Conservation (phyloP, 2,113 vertebrate species). For the Archocentrus centrarchus region DNA sequence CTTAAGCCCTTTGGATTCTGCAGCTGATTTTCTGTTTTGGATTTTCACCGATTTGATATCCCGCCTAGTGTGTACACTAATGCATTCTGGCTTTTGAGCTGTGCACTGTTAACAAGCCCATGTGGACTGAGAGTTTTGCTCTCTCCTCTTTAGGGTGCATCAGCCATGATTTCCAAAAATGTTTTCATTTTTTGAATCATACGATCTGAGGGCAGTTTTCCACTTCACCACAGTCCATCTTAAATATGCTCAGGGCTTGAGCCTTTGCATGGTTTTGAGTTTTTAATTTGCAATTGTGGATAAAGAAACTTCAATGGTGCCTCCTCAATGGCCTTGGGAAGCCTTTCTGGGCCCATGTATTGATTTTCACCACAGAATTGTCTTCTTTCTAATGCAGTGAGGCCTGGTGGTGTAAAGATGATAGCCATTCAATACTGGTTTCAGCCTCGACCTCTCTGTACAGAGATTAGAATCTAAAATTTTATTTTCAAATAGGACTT, state of each 20-base stretch:
- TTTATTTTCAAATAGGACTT: not conserved
- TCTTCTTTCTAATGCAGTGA: not conserved
- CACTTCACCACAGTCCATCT: not conserved
- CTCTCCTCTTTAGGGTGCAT: not conserved
- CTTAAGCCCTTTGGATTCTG: not conserved
- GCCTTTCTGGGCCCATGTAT: not conserved
- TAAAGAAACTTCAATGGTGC: not conserved
- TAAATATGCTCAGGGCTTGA: not conserved
- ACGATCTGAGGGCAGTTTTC: not conserved
- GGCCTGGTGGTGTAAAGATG: not conserved
- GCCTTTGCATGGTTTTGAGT: no score
- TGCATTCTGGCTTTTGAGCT: not conserved
- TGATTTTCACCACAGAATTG: slow-evolving; percentile 3
- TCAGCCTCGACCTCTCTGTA: not conserved
- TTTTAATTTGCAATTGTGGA: not conserved
- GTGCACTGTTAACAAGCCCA: not conserved
- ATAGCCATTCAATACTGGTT: not conserved
- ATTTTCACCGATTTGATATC: not conserved
- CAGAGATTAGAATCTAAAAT: not conserved
- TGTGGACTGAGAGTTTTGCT: not conserved
- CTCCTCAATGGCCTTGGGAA: not conserved
- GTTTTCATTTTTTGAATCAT: not conserved
- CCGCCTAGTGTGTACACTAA: not conserved
- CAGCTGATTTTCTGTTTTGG: not conserved
- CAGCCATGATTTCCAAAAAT: not conserved